Percentiles rank a stretch among this genome's conserved stretches.
phyloP scores from a whole-genome alignment of 2,888 invertebrate genomes.

The Ctena decussata region DNA sequence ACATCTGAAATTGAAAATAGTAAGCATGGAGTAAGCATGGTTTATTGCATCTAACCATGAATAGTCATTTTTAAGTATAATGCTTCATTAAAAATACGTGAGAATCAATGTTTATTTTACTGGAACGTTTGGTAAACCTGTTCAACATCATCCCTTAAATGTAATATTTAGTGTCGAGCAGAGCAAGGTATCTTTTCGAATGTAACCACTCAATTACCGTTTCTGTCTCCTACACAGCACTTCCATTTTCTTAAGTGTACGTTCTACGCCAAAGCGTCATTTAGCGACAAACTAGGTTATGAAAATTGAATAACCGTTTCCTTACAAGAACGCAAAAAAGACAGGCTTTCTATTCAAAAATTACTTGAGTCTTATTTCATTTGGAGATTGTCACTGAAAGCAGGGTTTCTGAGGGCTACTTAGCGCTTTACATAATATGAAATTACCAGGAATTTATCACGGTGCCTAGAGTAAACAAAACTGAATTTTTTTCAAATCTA shows the following conservation, averaged over 20 bases:
- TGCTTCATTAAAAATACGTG: too few relatives aligned
- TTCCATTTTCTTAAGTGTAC: not conserved
- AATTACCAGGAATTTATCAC: not conserved
- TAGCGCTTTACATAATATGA: not conserved
- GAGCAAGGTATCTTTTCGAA: too few relatives aligned
- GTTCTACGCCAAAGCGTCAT: not conserved
- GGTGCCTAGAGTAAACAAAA: too few relatives aligned
- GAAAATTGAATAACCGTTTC: conserved; percentile 1
- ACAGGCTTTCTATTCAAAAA: not conserved
- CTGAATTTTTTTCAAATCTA: too few relatives aligned
- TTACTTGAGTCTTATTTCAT: not conserved
- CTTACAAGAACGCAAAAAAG: not conserved
- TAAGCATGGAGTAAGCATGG: too few relatives aligned
- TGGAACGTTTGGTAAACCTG: too few relatives aligned
- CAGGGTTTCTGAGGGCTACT: not conserved
- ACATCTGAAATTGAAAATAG: too few relatives aligned
- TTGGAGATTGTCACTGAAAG: not conserved
- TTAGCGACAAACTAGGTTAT: not conserved
- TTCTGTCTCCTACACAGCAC: not conserved
- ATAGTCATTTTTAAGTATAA: too few relatives aligned
- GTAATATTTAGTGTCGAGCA: too few relatives aligned
- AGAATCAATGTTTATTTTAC: too few relatives aligned
- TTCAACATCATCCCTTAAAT: too few relatives aligned
- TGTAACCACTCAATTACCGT: not conserved
- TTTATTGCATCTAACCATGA: too few relatives aligned